Percentiles rank a stretch among this genome's conserved stretches.
Evolutionary conservation across 2,888 invertebrate species (phyloP).

Genomic region (Punctoribates punctum): DNA sequence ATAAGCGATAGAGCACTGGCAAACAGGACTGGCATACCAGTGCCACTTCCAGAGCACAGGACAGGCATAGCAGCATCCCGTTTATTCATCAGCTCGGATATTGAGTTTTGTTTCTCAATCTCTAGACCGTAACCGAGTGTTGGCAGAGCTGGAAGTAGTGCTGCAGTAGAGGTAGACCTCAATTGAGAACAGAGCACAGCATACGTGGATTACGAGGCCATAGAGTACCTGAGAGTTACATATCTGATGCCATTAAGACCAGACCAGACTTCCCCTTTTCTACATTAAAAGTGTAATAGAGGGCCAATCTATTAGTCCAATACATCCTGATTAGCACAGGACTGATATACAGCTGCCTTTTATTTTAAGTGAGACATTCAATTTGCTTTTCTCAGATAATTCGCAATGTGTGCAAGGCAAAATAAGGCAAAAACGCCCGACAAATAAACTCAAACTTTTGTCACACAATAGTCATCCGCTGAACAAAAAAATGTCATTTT

Average conservation of each 20-base stretch:
- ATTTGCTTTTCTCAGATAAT: slow-evolving; percentile 8
- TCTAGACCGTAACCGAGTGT: slow-evolving; percentile 37
- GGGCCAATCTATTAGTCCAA: neutral
- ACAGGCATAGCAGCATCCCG: slow-evolving; percentile 22
- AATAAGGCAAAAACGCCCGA: slow-evolving; percentile 25
- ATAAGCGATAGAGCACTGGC: slow-evolving; percentile 32
- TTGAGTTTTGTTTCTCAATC: slow-evolving; percentile 39
- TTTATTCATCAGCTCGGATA: slow-evolving; percentile 37
- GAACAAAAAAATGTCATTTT: slow-evolving; percentile 34
- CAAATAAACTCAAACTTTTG: slow-evolving; percentile 35
- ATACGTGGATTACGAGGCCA: neutral
- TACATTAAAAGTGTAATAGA: neutral
- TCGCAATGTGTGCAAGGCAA: neutral
- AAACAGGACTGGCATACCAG: neutral
- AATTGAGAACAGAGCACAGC: neutral
- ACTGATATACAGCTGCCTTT: slow-evolving; percentile 38
- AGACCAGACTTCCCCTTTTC: slow-evolving; percentile 36
- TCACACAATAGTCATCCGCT: slow-evolving; percentile 37
- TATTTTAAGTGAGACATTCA: slow-evolving; percentile 35
- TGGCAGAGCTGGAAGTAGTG: neutral
- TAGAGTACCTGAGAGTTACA: slow-evolving; percentile 28
- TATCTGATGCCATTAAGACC: slow-evolving; percentile 30
- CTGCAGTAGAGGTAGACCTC: neutral
- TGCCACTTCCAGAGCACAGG: neutral
- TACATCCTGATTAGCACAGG: slow-evolving; percentile 34